phyloP scores from a whole-genome alignment of 2,797 vertebrate genomes.

The Tokudaia muenninki region DNA sequence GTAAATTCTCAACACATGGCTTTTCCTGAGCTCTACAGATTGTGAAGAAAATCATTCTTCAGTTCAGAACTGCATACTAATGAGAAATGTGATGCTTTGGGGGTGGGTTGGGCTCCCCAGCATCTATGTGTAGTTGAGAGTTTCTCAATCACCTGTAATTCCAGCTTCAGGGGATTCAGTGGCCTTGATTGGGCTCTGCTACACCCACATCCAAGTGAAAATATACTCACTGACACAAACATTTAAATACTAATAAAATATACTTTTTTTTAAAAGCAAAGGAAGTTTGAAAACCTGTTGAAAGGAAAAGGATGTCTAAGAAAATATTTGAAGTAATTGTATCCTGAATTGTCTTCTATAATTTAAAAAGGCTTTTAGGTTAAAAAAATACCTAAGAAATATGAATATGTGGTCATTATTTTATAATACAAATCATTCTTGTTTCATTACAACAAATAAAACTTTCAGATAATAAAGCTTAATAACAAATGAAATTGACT shows the following conservation, averaged over 20 bases:
- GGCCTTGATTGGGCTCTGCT: no score
- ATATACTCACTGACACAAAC: background rate
- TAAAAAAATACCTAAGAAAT: background rate
- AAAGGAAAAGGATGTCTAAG: background rate
- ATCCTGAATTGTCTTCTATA: background rate
- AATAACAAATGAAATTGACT: background rate
- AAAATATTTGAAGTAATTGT: background rate
- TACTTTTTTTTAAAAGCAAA: background rate
- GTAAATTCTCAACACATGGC: background rate
- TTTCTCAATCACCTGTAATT: background rate
- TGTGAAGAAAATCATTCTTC: background rate
- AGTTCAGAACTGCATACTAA: background rate
- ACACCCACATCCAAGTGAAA: fast-evolving
- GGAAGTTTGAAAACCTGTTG: background rate
- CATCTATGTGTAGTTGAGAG: background rate
- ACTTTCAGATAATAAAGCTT: background rate
- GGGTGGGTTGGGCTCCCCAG: background rate
- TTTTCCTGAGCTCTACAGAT: background rate
- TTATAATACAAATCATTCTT: background rate
- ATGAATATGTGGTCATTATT: background rate
- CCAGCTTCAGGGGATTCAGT: background rate
- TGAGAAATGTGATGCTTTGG: background rate
- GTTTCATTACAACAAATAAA: background rate
- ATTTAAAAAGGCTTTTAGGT: background rate
- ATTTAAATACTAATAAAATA: background rate